Evolutionary conservation across 2,797 vertebrate genomes (phyloP).

Genomic region (Enteromius unitaeniatus): DNA sequence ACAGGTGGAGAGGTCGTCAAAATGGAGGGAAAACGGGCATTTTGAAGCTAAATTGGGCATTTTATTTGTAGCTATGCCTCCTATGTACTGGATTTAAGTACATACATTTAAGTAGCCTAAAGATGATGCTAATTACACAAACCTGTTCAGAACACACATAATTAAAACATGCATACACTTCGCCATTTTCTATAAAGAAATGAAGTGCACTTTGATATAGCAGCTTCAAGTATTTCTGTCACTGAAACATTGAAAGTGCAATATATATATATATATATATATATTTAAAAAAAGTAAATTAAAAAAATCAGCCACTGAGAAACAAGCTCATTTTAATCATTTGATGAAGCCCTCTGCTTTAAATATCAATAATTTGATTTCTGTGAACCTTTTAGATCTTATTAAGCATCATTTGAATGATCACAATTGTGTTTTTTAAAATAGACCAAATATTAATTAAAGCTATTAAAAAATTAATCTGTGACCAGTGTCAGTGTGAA

Average conservation of each 20-base stretch:
- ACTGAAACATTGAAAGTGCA: not conserved
- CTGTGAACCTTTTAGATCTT: not conserved
- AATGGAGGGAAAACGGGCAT: conserved; percentile 24
- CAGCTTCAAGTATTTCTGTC: not conserved
- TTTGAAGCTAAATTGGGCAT: not conserved
- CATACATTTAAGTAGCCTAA: not conserved
- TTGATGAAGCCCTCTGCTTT: not conserved
- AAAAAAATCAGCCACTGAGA: too few species aligned
- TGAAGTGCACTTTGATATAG: not conserved
- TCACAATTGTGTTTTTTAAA: too few species aligned
- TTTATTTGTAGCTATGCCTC: not conserved
- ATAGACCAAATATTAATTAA: not conserved
- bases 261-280: not conserved
- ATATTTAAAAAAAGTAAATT: too few species aligned
- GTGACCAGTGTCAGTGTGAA: not conserved
- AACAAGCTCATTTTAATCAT: not conserved
- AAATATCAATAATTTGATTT: not conserved
- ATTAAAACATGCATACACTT: not conserved
- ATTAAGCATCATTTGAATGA: not conserved
- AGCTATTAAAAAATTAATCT: not conserved
- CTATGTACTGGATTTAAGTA: not conserved
- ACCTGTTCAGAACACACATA: not conserved
- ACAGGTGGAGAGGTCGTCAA: conserved; percentile 14
- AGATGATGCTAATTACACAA: not conserved
- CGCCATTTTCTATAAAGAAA: not conserved